These are phyloP conservation scores for Rattus norvegicus DNA, from an alignment of 2,113 vertebrate species.

Conservation along the genomic window DNA sequence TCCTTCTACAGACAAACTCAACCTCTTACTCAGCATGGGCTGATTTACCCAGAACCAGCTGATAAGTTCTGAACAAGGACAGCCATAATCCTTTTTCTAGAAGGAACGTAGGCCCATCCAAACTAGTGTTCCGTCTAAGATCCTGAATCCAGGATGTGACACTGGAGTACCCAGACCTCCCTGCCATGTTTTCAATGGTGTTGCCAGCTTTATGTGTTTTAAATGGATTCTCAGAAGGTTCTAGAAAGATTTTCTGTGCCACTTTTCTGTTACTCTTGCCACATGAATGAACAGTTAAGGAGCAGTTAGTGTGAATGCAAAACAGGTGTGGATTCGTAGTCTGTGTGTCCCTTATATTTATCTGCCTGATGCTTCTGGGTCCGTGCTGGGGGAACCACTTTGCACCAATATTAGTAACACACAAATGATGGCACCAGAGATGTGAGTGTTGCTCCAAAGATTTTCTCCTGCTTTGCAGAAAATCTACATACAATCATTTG, in stretches of 20 bases:
- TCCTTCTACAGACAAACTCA: not conserved
- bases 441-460: not conserved
- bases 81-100: not conserved
- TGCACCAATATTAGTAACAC: not conserved
- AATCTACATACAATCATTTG: not conserved
- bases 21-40: not conserved
- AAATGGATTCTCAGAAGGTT: constrained; percentile 11
- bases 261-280: constrained; percentile 1
- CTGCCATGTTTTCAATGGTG: not conserved
- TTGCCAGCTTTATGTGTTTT: not conserved
- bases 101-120: not conserved
- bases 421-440: not conserved
- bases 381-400: not conserved
- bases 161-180: not conserved
- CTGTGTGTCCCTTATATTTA: not conserved
- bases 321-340: not conserved
- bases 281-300: not conserved
- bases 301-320: not conserved
- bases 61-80: not conserved
- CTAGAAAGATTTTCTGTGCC: not conserved
- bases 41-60: not conserved
- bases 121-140: not conserved
- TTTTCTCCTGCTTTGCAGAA: not conserved
- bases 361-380: not conserved
- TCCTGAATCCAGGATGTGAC: not conserved